These are phyloP conservation scores for Dolomedes plantarius DNA, from an alignment of 2,888 invertebrate species.

Conservation along the genomic window DNA sequence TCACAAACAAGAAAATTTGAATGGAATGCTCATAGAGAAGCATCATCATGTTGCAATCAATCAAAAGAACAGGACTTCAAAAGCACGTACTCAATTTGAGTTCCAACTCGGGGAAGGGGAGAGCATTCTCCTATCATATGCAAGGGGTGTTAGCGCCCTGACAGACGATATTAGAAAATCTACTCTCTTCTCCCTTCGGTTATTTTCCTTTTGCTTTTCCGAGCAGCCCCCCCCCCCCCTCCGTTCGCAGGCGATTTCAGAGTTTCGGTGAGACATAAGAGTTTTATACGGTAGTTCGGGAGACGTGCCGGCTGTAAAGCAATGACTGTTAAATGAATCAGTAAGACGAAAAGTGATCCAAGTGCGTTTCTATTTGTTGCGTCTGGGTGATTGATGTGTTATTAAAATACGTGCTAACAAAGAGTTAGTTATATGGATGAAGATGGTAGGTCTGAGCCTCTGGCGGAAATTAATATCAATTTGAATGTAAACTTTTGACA, in stretches of 20 bases:
- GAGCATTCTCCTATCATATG: not conserved
- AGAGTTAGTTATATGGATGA: too few species aligned
- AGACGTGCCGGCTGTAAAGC: not conserved
- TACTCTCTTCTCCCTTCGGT: slow-evolving; percentile 14
- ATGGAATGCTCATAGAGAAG: not conserved
- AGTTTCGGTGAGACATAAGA: not conserved
- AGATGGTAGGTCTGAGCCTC: too few species aligned
- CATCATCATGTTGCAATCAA: not conserved
- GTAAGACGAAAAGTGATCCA: not conserved
- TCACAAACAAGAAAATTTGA: slow-evolving; percentile 3
- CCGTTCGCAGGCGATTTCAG: not conserved
- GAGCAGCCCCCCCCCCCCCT: not conserved
- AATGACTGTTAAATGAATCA: not conserved
- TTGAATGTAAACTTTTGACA: too few species aligned
- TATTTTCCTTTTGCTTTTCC: not conserved
- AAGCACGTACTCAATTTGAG: not conserved
- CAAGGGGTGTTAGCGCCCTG: slow-evolving; percentile 16
- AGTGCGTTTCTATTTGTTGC: not conserved
- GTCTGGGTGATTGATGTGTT: not conserved
- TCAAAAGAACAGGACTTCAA: not conserved
- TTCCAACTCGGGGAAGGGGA: not conserved
- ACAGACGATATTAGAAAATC: slow-evolving; percentile 50
- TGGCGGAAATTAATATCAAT: too few species aligned
- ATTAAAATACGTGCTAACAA: too few species aligned
- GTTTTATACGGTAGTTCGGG: not conserved